Conservation (phyloP, 2,888 invertebrate species). For the Rhorus exstirpatorius region DNA sequence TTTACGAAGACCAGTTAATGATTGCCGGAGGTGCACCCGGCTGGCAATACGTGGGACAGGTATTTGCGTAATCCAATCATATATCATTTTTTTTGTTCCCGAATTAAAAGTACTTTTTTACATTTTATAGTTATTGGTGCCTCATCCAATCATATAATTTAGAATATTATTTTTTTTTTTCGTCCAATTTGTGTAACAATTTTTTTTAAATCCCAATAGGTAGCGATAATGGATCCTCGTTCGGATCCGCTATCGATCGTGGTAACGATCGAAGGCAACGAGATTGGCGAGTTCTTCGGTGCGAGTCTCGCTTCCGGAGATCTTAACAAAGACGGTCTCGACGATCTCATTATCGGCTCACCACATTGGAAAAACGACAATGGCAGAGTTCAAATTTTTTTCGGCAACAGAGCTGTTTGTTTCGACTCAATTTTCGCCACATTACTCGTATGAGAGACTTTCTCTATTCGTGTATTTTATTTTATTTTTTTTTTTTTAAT, state of each 20-base stretch:
- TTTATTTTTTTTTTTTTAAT: not conserved
- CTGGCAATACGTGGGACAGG: constrained; percentile 76
- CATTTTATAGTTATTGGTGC: no score
- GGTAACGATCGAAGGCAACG: constrained; percentile 72
- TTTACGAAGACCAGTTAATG: constrained; percentile 70
- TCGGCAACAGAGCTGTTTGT: constrained; percentile 70
- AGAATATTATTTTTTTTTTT: not conserved
- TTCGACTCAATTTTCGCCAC: not conserved
- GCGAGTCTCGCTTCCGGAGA: constrained; percentile 80
- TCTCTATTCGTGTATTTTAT: not conserved
- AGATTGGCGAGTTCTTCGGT: constrained; percentile 81
- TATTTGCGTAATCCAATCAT: constrained; percentile 44
- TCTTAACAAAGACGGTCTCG: constrained; percentile 79
- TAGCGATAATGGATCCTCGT: constrained; percentile 72
- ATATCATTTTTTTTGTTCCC: not conserved
- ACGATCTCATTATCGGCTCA: constrained; percentile 82
- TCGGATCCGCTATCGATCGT: constrained; percentile 49
- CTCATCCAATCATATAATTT: no score
- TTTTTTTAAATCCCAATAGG: constrained; percentile 65
- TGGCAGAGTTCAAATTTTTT: constrained; percentile 78
- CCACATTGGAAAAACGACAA: constrained; percentile 81
- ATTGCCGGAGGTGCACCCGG: constrained; percentile 78
- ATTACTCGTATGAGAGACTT: no score
- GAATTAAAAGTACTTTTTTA: no score
- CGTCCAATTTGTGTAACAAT: not conserved